These are phyloP conservation scores for Staurois parvus DNA, from an alignment of 2,797 vertebrate genomes.

Conservation along the genomic window DNA sequence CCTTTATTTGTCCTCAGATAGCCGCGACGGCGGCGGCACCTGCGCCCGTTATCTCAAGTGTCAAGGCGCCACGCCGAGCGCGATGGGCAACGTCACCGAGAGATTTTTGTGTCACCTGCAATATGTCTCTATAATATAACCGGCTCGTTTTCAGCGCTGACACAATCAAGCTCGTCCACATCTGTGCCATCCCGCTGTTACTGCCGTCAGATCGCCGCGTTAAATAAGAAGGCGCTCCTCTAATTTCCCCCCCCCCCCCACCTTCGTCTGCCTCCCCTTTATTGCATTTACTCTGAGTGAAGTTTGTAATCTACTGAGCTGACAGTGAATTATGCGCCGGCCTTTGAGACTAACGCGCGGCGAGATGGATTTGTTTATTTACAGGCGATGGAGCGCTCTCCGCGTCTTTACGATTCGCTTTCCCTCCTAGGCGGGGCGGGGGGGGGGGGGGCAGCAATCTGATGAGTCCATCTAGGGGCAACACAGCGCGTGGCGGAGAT, in stretches of 20 bases:
- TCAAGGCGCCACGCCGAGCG: neutral
- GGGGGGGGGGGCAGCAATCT: neutral
- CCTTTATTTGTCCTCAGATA: constrained; percentile 27
- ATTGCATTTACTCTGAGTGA: constrained; percentile 46
- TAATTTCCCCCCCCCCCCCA: constrained; percentile 22
- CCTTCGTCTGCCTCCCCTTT: neutral
- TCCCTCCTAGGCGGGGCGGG: neutral
- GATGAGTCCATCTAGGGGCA: neutral
- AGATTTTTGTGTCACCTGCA: neutral
- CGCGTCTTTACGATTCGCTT: neutral
- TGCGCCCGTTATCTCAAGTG: constrained; percentile 21
- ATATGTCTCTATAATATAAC: neutral
- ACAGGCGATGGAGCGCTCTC: constrained; percentile 15
- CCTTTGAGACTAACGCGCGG: neutral
- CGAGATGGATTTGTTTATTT: constrained; percentile 45
- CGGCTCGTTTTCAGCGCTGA: constrained; percentile 1
- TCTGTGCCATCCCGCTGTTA: neutral
- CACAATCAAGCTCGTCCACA: constrained; percentile 15
- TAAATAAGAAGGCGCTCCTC: neutral
- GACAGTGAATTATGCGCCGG: constrained; percentile 42
- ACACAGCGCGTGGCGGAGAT: too few relatives aligned
- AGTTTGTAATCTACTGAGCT: constrained; percentile 36
- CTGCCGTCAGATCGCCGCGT: neutral
- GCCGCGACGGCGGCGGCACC: neutral
- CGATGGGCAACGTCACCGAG: neutral